Conservation (phyloP, 23 tunicate genomes). For the Phallusia fumigata region DNA sequence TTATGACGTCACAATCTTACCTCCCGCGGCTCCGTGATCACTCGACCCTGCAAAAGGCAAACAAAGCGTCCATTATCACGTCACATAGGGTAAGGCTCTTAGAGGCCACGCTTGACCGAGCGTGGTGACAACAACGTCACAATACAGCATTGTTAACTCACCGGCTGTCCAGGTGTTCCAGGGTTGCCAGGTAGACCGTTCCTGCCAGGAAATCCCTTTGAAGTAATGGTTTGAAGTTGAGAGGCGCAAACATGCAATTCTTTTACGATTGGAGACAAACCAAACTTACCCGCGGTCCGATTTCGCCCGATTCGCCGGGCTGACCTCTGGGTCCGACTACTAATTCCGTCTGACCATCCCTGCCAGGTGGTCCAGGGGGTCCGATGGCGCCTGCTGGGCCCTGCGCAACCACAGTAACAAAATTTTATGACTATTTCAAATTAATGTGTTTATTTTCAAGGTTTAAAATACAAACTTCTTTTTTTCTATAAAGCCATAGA, state of each 20-base stretch:
- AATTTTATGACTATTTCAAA: no score
- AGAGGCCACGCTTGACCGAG: conserved; percentile 9
- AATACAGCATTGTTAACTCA: conserved; percentile 15
- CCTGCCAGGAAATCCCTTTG: conserved; percentile 84
- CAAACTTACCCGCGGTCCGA: conserved; percentile 57
- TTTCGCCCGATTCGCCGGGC: conserved; percentile 58
- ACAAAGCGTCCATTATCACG: conserved; percentile 7
- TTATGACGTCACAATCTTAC: neutral
- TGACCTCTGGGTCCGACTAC: conserved; percentile 54
- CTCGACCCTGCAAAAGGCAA: conserved; percentile 40
- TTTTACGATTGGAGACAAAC: no score
- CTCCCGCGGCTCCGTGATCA: conserved; percentile 12
- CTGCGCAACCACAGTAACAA: neutral
- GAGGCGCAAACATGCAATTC: neutral
- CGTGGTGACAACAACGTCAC: conserved; percentile 14
- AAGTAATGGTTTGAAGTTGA: neutral
- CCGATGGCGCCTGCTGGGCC: conserved; percentile 32
- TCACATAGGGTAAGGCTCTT: conserved; percentile 8
- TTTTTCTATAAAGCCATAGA: no score
- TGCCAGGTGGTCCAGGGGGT: conserved; percentile 53
- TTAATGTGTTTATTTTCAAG: no score
- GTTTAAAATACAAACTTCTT: no score
- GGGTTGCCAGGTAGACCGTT: conserved; percentile 83
- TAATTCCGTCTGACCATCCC: conserved; percentile 31
- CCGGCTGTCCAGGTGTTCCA: conserved; percentile 88